A percentile compares a stretch with the other conserved stretches of the same genome.
These are phyloP conservation scores for Misgurnus mizolepis DNA, from an alignment of 2,113 vertebrate species.

Conservation along the genomic window DNA sequence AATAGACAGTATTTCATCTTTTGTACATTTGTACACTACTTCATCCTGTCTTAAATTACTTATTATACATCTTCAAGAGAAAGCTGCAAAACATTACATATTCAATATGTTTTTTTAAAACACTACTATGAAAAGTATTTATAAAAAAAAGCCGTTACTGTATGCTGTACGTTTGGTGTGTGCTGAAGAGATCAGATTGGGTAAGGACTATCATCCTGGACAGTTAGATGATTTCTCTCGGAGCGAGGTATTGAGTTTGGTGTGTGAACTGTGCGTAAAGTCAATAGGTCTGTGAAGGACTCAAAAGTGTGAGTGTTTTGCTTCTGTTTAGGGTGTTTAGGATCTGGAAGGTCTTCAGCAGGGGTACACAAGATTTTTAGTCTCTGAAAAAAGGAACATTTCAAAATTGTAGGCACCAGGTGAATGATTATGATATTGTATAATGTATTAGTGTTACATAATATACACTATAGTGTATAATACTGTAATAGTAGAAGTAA, in stretches of 20 bases:
- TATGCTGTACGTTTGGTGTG: background rate
- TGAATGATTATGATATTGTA: background rate
- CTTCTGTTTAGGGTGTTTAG: slow-evolving; percentile 40
- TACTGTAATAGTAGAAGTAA: no score
- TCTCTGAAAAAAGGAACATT: slow-evolving; percentile 57
- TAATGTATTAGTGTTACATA: no score
- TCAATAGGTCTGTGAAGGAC: slow-evolving; percentile 56
- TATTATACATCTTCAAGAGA: background rate
- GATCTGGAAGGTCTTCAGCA: slow-evolving; percentile 61
- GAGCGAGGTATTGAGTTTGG: background rate
- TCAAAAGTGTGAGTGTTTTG: slow-evolving; percentile 54
- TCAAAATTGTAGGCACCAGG: background rate
- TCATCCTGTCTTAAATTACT: background rate
- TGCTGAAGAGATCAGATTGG: background rate
- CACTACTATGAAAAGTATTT: background rate
- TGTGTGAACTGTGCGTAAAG: slow-evolving; percentile 48
- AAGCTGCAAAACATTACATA: background rate
- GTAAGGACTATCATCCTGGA: background rate
- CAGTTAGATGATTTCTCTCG: slow-evolving; percentile 10
- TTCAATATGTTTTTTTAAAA: background rate
- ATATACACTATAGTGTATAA: no score
- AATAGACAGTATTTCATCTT: background rate
- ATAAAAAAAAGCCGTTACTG: background rate
- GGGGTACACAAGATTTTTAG: slow-evolving; percentile 67
- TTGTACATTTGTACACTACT: background rate